Evolutionary conservation across 2,113 vertebrate genomes (phyloP).

Genomic region (Morone saxatilis): DNA sequence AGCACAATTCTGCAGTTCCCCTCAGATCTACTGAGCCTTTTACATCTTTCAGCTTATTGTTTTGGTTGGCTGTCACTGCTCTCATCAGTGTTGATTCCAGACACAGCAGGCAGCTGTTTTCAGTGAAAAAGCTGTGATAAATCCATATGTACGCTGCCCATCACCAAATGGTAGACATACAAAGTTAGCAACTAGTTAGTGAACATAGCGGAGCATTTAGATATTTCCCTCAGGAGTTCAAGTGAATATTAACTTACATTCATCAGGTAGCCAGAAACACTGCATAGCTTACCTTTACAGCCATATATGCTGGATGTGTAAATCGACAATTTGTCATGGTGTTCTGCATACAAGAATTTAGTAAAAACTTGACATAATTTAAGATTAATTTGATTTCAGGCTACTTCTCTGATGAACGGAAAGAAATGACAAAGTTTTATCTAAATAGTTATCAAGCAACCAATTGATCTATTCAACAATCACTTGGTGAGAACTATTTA

Average conservation of each 20-base stretch:
- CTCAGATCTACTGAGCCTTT: neutral
- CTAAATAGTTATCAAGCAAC: no score
- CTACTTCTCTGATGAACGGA: no score
- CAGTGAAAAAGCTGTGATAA: neutral
- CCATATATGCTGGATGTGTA: neutral
- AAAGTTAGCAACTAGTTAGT: neutral
- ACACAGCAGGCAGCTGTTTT: neutral
- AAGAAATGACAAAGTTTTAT: no score
- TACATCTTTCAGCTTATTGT: neutral
- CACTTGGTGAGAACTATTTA: no score
- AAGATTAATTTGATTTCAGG: no score
- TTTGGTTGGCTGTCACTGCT: neutral
- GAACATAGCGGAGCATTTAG: neutral
- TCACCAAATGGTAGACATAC: neutral
- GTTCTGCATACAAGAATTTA: neutral
- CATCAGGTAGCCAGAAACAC: neutral
- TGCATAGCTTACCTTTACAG: no score
- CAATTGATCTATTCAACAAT: no score
- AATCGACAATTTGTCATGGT: neutral
- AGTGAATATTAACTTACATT: neutral
- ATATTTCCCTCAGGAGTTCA: neutral
- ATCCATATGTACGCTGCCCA: neutral
- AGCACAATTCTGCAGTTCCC: neutral
- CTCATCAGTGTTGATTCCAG: conserved; percentile 1
- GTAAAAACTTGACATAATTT: no score